Evolutionary conservation across 2,888 invertebrate species (phyloP).

Genomic region (Pseudococcus viburni): DNA sequence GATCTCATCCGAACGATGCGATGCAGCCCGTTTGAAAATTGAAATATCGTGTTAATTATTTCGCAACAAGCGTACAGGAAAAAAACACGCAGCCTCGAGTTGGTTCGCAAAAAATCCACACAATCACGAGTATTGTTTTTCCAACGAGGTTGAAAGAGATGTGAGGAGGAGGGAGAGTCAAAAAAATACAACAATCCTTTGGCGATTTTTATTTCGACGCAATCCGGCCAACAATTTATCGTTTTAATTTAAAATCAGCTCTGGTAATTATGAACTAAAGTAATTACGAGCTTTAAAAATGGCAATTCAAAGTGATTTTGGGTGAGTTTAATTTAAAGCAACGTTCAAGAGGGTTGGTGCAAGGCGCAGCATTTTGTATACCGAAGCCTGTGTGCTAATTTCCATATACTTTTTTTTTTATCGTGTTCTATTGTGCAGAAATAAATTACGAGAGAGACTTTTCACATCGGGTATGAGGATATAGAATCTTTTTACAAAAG

Average conservation of each 20-base stretch:
- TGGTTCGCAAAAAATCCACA: not conserved
- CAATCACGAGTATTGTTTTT: not conserved
- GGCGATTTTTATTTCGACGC: constrained; percentile 37
- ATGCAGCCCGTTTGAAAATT: constrained; percentile 12
- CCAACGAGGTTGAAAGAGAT: not conserved
- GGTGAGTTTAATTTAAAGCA: constrained; percentile 5
- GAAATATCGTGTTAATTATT: constrained; percentile 42
- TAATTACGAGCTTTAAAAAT: constrained; percentile 39
- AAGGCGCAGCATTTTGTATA: not conserved
- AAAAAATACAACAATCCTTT: not conserved
- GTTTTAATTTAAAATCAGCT: constrained; percentile 34
- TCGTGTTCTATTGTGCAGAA: constrained; percentile 34
- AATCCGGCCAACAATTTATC: constrained; percentile 23
- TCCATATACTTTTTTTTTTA: not conserved
- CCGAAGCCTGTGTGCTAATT: not conserved
- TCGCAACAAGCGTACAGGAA: not conserved
- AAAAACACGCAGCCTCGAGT: not conserved
- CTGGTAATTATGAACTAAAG: constrained; percentile 29
- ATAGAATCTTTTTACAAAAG: constrained; percentile 33
- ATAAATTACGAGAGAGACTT: constrained; percentile 31
- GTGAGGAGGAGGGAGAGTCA: not conserved
- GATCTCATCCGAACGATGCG: not conserved
- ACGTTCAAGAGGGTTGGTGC: not conserved
- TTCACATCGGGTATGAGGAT: not conserved
- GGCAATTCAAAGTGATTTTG: constrained; percentile 41